Percentiles rank a stretch among this genome's conserved stretches.
These are phyloP conservation scores for Nomada ferruginata DNA, from an alignment of 2,888 invertebrate species.

Conservation along the genomic window DNA sequence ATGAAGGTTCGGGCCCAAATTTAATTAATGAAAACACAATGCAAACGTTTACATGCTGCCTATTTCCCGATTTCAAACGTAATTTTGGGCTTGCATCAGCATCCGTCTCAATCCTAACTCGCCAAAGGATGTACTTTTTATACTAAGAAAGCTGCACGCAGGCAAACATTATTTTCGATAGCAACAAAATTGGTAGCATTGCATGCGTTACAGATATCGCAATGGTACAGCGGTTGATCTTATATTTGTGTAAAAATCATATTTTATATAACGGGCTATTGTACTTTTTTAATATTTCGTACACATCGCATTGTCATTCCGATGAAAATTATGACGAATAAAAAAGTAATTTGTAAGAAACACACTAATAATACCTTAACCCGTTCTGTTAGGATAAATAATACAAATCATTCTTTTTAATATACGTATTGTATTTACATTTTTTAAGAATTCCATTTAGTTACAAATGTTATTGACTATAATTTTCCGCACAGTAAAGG, in stretches of 20 bases:
- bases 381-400: background rate
- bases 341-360: conserved; percentile 79
- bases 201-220: conserved; percentile 73
- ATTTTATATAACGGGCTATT: conserved; percentile 84
- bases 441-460: background rate
- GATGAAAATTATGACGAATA: conserved; percentile 80
- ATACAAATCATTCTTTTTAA: background rate
- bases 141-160: conserved; percentile 66
- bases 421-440: background rate
- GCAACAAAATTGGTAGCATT: conserved; percentile 73
- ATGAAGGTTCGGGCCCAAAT: conserved; percentile 55
- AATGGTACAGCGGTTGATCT: conserved; percentile 73
- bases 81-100: conserved; percentile 57
- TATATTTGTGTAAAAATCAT: conserved; percentile 82
- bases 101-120: conserved; percentile 57
- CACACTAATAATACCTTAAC: background rate
- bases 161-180: conserved; percentile 73
- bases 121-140: conserved; percentile 71
- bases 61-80: conserved; percentile 23
- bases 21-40: conserved; percentile 27
- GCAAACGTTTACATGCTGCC: conserved; percentile 1
- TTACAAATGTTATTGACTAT: background rate
- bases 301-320: conserved; percentile 81
- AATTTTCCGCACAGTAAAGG: too few species aligned
- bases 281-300: conserved; percentile 83